Conservation (phyloP, 2,797 vertebrate genomes). For the Mycteria americana region DNA sequence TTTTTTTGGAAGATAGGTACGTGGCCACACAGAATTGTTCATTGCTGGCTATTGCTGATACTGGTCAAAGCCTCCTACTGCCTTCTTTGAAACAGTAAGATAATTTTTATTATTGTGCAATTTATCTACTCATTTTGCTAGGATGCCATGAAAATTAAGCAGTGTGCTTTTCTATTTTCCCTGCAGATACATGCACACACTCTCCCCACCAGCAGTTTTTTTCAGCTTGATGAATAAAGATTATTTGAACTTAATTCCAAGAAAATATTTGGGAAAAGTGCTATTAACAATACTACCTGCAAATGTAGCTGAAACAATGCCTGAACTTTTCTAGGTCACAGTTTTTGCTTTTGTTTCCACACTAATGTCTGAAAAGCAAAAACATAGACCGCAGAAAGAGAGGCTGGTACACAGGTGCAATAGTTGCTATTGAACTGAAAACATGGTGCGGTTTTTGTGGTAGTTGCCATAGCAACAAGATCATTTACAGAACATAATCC, state of each 20-base stretch:
- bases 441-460: constrained; percentile 66
- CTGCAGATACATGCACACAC: background rate
- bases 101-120: background rate
- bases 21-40: background rate
- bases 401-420: constrained; percentile 72
- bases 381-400: constrained; percentile 21
- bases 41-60: background rate
- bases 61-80: background rate
- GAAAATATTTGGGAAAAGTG: background rate
- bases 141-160: background rate
- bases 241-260: background rate
- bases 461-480: constrained; percentile 70
- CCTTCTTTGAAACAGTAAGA: background rate
- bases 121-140: background rate
- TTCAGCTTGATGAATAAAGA: background rate
- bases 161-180: background rate
- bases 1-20: background rate
- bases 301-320: constrained; percentile 2
- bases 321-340: constrained; percentile 34
- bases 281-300: background rate
- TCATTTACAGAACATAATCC: constrained; percentile 76
- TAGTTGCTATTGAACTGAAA: constrained; percentile 59
- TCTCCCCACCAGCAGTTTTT: background rate
- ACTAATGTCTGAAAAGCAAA: background rate
- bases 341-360: constrained; percentile 12